A percentile compares a stretch with the other conserved stretches of the same genome.
These are phyloP conservation scores for Picus viridis DNA, from an alignment of 2,797 vertebrate species.

Conservation along the genomic window DNA sequence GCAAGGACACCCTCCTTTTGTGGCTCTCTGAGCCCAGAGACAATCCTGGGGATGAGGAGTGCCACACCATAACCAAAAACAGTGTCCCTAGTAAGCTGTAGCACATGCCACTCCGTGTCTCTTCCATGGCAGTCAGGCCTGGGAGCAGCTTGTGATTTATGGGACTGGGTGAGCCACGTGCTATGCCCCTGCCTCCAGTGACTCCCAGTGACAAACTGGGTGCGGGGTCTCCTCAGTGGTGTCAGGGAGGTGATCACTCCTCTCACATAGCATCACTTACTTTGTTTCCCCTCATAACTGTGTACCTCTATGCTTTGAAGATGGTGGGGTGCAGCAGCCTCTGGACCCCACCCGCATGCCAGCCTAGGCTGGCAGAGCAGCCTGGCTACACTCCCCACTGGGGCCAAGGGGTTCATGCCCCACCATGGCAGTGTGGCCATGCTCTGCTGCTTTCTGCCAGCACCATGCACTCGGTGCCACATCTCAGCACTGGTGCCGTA, in stretches of 20 bases:
- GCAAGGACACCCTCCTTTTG: background rate
- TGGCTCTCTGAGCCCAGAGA: fast-evolving
- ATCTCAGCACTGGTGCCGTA: fast-evolving
- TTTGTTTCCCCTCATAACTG: background rate
- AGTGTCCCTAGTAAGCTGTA: fast-evolving
- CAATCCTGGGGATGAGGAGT: fast-evolving
- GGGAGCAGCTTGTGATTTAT: background rate
- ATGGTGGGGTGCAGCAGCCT: background rate
- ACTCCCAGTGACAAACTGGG: background rate
- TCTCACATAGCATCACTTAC: background rate
- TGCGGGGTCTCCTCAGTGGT: background rate
- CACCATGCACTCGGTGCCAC: fast-evolving
- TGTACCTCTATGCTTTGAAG: background rate
- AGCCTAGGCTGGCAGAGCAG: background rate
- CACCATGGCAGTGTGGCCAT: fast-evolving
- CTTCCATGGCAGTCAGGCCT: background rate
- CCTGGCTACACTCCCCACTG: fast-evolving
- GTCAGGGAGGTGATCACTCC: background rate
- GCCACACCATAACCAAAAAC: background rate
- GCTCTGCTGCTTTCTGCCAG: fast-evolving
- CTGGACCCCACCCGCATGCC: fast-evolving
- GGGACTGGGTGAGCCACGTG: background rate
- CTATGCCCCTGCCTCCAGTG: background rate
- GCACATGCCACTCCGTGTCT: fast-evolving
- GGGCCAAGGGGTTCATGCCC: background rate